phyloP scores from a whole-genome alignment of 2,888 invertebrate species.

The Loripinus fragilis region DNA sequence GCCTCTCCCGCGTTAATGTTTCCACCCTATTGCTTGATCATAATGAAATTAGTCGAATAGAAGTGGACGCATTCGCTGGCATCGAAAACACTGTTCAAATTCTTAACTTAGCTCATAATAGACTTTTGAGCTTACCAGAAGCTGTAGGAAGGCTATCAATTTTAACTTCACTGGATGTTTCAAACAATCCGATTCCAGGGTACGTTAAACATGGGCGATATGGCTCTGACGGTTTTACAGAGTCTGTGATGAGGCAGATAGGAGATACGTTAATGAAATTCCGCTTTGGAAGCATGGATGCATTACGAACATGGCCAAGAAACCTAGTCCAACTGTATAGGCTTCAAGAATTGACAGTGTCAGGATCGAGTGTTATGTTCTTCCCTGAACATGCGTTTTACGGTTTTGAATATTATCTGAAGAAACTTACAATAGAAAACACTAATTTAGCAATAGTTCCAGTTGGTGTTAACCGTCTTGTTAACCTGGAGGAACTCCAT shows the following conservation, averaged over 20 bases:
- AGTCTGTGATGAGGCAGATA: slow-evolving; percentile 39
- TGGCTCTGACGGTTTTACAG: slow-evolving; percentile 45
- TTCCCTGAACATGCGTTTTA: slow-evolving; percentile 56
- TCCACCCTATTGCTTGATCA: slow-evolving; percentile 38
- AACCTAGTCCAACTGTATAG: slow-evolving; percentile 56
- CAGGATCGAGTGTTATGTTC: slow-evolving; percentile 43
- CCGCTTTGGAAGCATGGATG: slow-evolving; percentile 48
- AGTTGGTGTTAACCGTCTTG: slow-evolving; percentile 44
- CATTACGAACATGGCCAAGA: slow-evolving; percentile 54
- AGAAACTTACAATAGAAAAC: slow-evolving; percentile 57
- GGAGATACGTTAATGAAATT: slow-evolving; percentile 47
- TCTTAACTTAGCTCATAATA: slow-evolving; percentile 47
- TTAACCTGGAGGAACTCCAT: slow-evolving; percentile 53
- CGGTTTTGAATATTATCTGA: slow-evolving; percentile 59
- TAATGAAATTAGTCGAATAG: slow-evolving; percentile 42
- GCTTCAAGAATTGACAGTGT: slow-evolving; percentile 50
- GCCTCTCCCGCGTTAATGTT: slow-evolving; percentile 26
- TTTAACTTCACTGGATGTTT: slow-evolving; percentile 47
- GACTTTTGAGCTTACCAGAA: slow-evolving; percentile 29
- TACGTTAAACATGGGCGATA: slow-evolving; percentile 4
- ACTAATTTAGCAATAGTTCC: slow-evolving; percentile 54
- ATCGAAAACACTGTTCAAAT: slow-evolving; percentile 18
- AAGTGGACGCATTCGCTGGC: slow-evolving; percentile 40
- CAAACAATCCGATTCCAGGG: slow-evolving; percentile 53
- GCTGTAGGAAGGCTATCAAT: slow-evolving; percentile 29